phyloP scores from a whole-genome alignment of 2,888 invertebrate species.

The Holacanthella duospinosa region DNA sequence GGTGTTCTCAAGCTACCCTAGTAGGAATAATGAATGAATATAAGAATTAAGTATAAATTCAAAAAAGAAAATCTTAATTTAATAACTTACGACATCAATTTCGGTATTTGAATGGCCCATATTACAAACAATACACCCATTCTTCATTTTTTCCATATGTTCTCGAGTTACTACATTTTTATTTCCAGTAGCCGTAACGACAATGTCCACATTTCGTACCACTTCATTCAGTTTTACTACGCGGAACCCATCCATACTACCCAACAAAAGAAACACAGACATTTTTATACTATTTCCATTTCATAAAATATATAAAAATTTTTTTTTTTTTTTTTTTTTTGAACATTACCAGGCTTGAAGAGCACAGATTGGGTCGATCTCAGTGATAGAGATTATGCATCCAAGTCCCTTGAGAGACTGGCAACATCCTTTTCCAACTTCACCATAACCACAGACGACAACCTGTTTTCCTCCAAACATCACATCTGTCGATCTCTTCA shows the following conservation, averaged over 20 bases:
- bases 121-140: constrained; percentile 88
- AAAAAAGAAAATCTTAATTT: too few relatives aligned
- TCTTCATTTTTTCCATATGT: constrained; percentile 94
- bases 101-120: constrained; percentile 97
- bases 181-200: constrained; percentile 95
- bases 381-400: constrained; percentile 83
- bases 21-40: constrained; percentile 7
- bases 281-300: too few relatives aligned
- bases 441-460: constrained; percentile 91
- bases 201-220: constrained; percentile 79
- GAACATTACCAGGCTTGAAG: constrained; percentile 69
- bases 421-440: constrained; percentile 94
- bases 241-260: constrained; percentile 89
- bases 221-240: constrained; percentile 92
- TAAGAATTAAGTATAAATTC: too few relatives aligned
- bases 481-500: constrained; percentile 82
- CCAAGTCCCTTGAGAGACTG: constrained; percentile 90
- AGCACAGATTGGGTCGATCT: constrained; percentile 96
- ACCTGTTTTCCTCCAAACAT: constrained; percentile 98
- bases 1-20: constrained; percentile 82
- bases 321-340: constrained; percentile 4
- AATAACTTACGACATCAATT: constrained; percentile 78
- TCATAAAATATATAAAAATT: neutral
- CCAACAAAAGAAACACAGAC: neutral
- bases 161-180: constrained; percentile 91